Percentiles rank a stretch among this genome's conserved stretches.
phyloP scores from a whole-genome alignment of 2,888 invertebrate genomes.

The Onthophagus sagittarius region DNA sequence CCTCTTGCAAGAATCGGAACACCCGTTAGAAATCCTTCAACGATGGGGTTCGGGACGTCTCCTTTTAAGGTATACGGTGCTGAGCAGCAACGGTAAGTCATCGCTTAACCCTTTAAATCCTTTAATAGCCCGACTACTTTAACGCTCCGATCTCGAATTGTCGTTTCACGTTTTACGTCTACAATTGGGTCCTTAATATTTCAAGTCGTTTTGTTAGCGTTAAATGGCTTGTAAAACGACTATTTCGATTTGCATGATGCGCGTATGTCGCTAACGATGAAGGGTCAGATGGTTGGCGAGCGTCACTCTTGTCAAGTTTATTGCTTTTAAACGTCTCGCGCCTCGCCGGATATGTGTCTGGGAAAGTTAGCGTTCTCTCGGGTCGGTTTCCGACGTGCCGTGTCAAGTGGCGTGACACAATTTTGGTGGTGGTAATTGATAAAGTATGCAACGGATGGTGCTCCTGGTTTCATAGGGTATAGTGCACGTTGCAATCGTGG shows the following conservation, averaged over 20 bases:
- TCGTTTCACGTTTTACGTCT: background rate
- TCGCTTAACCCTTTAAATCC: background rate
- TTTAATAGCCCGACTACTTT: background rate
- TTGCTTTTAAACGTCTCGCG: background rate
- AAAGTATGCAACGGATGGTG: background rate
- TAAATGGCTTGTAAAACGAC: background rate
- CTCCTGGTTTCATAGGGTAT: background rate
- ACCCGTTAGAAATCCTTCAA: constrained; percentile 60
- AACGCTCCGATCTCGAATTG: background rate
- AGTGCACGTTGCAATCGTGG: background rate
- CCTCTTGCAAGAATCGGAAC: constrained; percentile 56
- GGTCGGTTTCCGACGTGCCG: background rate
- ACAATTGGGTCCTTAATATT: background rate
- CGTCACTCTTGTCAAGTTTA: background rate
- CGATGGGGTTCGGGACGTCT: constrained; percentile 58
- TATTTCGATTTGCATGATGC: background rate
- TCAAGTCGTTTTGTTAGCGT: background rate
- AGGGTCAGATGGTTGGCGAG: background rate
- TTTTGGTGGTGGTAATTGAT: background rate
- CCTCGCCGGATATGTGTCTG: background rate
- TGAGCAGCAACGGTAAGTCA: constrained; percentile 43
- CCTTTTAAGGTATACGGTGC: constrained; percentile 55
- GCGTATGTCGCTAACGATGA: background rate
- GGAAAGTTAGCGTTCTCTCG: background rate
- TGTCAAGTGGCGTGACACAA: background rate